These are phyloP conservation scores for Cebidichthys violaceus DNA, from an alignment of 2,113 vertebrate genomes.

Conservation along the genomic window DNA sequence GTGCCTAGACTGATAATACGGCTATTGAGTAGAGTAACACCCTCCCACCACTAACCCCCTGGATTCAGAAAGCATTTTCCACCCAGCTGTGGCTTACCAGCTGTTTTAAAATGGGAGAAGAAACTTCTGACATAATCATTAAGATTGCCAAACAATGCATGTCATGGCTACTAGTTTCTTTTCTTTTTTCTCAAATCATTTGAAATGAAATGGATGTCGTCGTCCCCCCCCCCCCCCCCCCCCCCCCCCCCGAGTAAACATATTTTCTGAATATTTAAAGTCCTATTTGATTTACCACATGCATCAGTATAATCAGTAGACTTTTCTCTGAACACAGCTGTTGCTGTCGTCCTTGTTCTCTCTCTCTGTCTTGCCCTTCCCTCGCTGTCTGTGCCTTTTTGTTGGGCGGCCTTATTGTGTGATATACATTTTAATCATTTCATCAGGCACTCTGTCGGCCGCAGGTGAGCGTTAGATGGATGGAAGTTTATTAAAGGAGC, in stretches of 20 bases:
- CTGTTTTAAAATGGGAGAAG: slow-evolving; percentile 61
- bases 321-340: slow-evolving; percentile 18
- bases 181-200: not conserved
- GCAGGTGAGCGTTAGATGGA: slow-evolving; percentile 69
- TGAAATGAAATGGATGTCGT: not conserved
- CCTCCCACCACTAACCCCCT: slow-evolving; percentile 36
- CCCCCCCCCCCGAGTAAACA: not conserved
- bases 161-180: not conserved
- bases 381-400: slow-evolving; percentile 35
- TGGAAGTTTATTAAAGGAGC: slow-evolving; percentile 81
- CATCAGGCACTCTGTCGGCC: slow-evolving; percentile 56
- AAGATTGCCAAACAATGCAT: slow-evolving; percentile 15
- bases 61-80: slow-evolving; percentile 66
- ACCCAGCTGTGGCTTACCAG: slow-evolving; percentile 74
- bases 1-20: slow-evolving; percentile 79
- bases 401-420: slow-evolving; percentile 59
- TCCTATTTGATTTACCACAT: not conserved
- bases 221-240: no score
- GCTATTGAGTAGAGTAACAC: slow-evolving; percentile 75
- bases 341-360: slow-evolving; percentile 48
- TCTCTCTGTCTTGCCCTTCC: slow-evolving; percentile 40
- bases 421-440: slow-evolving; percentile 78
- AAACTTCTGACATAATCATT: slow-evolving; percentile 35
- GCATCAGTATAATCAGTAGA: not conserved
- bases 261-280: not conserved